Percentiles rank a stretch among this genome's conserved stretches.
These are phyloP conservation scores for Eonycteris spelaea DNA, from an alignment of 2,113 vertebrate genomes.

Conservation along the genomic window DNA sequence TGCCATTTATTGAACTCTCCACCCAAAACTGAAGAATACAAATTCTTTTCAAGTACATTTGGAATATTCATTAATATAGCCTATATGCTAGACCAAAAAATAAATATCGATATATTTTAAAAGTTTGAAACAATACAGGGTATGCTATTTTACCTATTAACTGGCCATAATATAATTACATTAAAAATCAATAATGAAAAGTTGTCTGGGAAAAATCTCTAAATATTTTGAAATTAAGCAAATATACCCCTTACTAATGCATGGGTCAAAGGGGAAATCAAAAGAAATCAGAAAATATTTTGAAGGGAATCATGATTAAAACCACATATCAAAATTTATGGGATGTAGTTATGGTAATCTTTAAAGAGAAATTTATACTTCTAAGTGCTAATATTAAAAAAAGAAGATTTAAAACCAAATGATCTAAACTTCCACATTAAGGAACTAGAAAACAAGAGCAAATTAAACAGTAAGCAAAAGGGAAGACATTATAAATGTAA, in stretches of 20 bases:
- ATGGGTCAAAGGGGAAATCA: background rate
- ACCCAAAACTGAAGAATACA: background rate
- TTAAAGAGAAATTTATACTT: background rate
- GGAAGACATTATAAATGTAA: background rate
- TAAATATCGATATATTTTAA: background rate
- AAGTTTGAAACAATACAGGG: background rate
- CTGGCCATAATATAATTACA: background rate
- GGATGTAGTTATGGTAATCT: background rate
- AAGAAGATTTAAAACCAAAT: background rate
- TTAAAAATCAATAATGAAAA: conserved; percentile 26
- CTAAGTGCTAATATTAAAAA: background rate
- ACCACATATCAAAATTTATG: background rate
- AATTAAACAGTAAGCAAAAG: background rate
- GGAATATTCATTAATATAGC: conserved; percentile 14
- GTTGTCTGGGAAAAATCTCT: background rate
- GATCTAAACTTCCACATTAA: background rate
- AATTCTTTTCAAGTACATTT: conserved; percentile 1
- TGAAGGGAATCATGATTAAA: background rate
- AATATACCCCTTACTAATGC: background rate
- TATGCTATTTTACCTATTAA: background rate
- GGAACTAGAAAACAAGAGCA: background rate
- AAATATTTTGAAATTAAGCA: conserved; percentile 30
- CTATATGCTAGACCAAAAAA: background rate
- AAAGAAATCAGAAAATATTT: conserved; percentile 14
- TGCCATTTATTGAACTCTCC: background rate